phyloP scores from a whole-genome alignment of 2,797 vertebrate genomes.

The Alca torda region DNA sequence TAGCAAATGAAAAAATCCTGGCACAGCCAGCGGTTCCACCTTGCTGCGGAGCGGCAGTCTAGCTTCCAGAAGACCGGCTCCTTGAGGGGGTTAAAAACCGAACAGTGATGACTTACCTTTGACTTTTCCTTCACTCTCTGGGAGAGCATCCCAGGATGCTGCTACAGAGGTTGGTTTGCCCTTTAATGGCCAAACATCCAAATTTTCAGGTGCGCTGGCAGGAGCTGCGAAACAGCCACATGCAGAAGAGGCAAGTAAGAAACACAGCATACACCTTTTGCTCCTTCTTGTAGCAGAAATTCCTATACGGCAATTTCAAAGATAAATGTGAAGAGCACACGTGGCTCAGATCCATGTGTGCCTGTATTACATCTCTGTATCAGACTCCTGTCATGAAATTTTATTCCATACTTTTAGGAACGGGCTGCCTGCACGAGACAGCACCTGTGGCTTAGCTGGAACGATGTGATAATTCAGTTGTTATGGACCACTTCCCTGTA shows the following conservation, averaged over 20 bases:
- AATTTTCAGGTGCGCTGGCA: constrained; percentile 91
- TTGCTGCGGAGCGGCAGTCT: background rate
- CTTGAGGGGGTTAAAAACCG: background rate
- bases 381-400: background rate
- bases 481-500: background rate
- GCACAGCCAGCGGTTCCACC: background rate
- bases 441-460: background rate
- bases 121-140: constrained; percentile 91
- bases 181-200: constrained; percentile 89
- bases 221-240: constrained; percentile 81
- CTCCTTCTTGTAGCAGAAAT: background rate
- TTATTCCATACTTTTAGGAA: background rate
- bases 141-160: constrained; percentile 91
- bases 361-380: background rate
- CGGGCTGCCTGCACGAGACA: background rate
- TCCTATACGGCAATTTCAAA: background rate
- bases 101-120: constrained; percentile 81
- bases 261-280: background rate
- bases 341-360: background rate
- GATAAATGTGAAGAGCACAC: background rate
- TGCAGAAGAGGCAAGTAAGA: background rate
- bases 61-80: background rate
- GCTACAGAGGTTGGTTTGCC: constrained; percentile 90
- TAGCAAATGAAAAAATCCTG: background rate
- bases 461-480: fast-evolving